Evolutionary conservation across 2,797 vertebrate genomes (phyloP).

Genomic region (Pelobates cultripes): DNA sequence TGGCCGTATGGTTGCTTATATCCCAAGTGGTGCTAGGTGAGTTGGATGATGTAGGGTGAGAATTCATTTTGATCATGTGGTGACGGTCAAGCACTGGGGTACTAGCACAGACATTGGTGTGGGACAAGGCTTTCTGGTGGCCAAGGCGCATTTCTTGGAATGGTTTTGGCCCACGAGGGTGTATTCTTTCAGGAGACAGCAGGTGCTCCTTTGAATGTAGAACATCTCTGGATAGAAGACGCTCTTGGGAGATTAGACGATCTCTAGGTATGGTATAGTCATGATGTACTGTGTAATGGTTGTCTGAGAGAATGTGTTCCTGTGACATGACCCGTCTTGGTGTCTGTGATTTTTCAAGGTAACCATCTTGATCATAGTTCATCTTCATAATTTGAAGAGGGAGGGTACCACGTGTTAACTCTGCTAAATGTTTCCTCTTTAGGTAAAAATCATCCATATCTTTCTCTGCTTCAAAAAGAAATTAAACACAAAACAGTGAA

Average conservation of each 20-base stretch:
- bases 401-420: slow-evolving; percentile 79
- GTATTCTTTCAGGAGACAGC: slow-evolving; percentile 66
- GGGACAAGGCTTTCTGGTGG: slow-evolving; percentile 86
- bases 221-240: slow-evolving; percentile 65
- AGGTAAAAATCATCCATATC: slow-evolving; percentile 87
- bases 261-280: slow-evolving; percentile 67
- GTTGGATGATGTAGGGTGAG: slow-evolving; percentile 77
- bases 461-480: slow-evolving; percentile 77
- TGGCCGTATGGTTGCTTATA: slow-evolving; percentile 70
- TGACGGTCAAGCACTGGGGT: slow-evolving; percentile 84
- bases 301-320: slow-evolving; percentile 77
- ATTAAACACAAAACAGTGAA: slow-evolving; percentile 4
- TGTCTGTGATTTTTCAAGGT: slow-evolving; percentile 73
- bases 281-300: slow-evolving; percentile 53
- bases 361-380: slow-evolving; percentile 63
- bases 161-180: slow-evolving; percentile 58
- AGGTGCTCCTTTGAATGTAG: slow-evolving; percentile 67
- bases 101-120: slow-evolving; percentile 78
- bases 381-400: slow-evolving; percentile 77
- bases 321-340: slow-evolving; percentile 86
- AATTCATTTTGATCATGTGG: slow-evolving; percentile 90
- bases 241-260: slow-evolving; percentile 69
- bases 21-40: slow-evolving; percentile 60
- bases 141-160: slow-evolving; percentile 59
- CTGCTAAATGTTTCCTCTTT: slow-evolving; percentile 63